Evolutionary conservation across 2,888 invertebrate genomes (phyloP), one percentile per base, ranked within the genome.

Genomic region (Bembecia ichneumoniformis): DNA sequence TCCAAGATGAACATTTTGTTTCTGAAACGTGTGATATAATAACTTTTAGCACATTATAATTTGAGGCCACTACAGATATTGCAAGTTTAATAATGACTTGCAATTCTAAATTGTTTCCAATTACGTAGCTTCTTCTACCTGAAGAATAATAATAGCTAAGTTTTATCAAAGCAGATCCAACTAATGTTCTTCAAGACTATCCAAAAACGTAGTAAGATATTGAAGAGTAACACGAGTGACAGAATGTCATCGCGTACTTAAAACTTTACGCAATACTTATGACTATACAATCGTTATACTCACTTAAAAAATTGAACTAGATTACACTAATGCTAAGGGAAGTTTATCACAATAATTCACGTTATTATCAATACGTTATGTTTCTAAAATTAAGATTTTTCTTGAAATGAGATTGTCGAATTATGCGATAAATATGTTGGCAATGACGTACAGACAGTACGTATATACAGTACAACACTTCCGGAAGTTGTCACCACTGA

Each of bases 1-100:
- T 96, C 96, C 94, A 95, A 94, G 89, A 97, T 93, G 90, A 97
- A 96, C 96, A 97, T 96, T 79, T 74, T 84, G 77, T 76, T 78
- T 83, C 84, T 86, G 82, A 63, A 86, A 69, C 49, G 49, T 53
- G 54, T 46, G 55, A 58, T 56, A 54, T 47, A 49, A 47, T 51
- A 15, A 44, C 44, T 16, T 16, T 53, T 49, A 64, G 49, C 52
- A 58, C 58, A 61, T 58, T 58, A 54, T 57, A 59, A 60, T 56
- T 51, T 66, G 28, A 4, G n/a, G 4, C 64, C 58, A 62, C 71
- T 71, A 80, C 74, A 80, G 76, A 74, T 67, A 61, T 58, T 59
- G 62, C 47, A 28, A 28, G 7, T 28, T 62, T 60, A 68, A 56
- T 71, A 71, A 74, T 83, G 82, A 83, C 82, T 84, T 80, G 82